These are phyloP conservation scores for Cephalopachus bancanus DNA, from an alignment of 2,797 vertebrate genomes.

Conservation along the genomic window DNA sequence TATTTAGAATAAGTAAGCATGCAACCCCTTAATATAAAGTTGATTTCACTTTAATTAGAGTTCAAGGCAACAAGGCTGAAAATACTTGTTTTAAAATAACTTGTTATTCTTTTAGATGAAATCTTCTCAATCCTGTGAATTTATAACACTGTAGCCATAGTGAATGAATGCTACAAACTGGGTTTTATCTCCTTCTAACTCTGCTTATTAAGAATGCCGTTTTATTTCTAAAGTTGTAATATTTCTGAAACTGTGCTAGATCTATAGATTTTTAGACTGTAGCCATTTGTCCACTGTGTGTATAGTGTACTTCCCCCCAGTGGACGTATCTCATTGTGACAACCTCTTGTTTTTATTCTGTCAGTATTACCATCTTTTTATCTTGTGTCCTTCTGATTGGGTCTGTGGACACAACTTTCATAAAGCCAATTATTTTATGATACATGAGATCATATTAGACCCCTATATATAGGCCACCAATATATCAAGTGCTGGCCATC, in stretches of 20 bases:
- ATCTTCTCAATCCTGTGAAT: slow-evolving; percentile 81
- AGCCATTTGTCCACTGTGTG: background rate
- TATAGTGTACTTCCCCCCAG: background rate
- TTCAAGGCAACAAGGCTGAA: slow-evolving; percentile 79
- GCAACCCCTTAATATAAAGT: slow-evolving; percentile 54
- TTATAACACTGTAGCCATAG: slow-evolving; percentile 82
- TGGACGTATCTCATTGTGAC: background rate
- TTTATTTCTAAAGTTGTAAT: slow-evolving; percentile 60
- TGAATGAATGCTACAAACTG: slow-evolving; percentile 76
- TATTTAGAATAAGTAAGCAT: slow-evolving; percentile 64
- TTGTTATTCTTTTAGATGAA: slow-evolving; percentile 83
- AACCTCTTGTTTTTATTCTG: background rate
- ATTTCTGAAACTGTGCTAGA: slow-evolving; percentile 77
- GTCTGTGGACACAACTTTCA: background rate
- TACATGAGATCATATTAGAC: background rate
- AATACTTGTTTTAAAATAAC: slow-evolving; percentile 68
- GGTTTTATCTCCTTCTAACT: slow-evolving; percentile 83
- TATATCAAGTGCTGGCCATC: background rate
- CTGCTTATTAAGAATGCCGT: slow-evolving; percentile 80
- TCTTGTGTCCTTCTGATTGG: background rate
- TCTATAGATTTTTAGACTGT: background rate
- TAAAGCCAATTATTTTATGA: background rate
- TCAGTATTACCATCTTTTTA: background rate
- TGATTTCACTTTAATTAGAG: slow-evolving; percentile 77
- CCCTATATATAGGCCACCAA: background rate